These are phyloP conservation scores for Tangara arthus DNA, from an alignment of 2,797 vertebrate genomes.

Conservation along the genomic window DNA sequence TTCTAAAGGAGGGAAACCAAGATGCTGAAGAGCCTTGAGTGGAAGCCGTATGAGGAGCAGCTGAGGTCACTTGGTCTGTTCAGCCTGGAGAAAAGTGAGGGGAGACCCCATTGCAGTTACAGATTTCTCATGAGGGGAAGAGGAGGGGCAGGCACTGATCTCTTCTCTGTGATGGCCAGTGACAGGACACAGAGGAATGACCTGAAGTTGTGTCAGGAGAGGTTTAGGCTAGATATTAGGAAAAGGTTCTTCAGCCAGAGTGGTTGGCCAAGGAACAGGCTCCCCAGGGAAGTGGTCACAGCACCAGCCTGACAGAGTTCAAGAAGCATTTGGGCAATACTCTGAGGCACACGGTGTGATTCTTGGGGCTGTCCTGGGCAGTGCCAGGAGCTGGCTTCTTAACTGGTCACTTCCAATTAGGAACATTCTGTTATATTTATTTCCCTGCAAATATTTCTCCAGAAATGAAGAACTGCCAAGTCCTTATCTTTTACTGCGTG, in stretches of 20 bases:
- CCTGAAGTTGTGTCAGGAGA: not conserved
- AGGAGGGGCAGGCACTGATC: not conserved
- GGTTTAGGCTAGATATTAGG: not conserved
- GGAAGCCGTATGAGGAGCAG: accelerated
- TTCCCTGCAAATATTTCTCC: not conserved
- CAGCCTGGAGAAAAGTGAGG: not conserved
- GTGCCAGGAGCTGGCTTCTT: not conserved
- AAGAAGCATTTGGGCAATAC: not conserved
- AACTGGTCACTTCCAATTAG: not conserved
- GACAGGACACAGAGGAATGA: not conserved
- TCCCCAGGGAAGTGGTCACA: not conserved
- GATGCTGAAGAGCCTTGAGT: not conserved
- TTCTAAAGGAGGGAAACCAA: not conserved
- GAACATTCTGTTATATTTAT: not conserved
- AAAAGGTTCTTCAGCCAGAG: not conserved
- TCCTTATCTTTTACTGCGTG: not conserved
- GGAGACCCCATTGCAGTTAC: not conserved
- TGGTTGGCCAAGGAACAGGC: not conserved
- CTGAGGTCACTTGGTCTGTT: not conserved
- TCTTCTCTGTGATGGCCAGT: not conserved
- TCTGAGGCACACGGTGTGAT: not conserved
- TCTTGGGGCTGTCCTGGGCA: not conserved
- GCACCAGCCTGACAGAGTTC: not conserved
- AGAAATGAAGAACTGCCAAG: not conserved
- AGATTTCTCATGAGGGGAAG: not conserved